Base-by-base conservation (phyloP, 2,797 vertebrate genomes). In the Hydrocynus forskahlii region DNA sequence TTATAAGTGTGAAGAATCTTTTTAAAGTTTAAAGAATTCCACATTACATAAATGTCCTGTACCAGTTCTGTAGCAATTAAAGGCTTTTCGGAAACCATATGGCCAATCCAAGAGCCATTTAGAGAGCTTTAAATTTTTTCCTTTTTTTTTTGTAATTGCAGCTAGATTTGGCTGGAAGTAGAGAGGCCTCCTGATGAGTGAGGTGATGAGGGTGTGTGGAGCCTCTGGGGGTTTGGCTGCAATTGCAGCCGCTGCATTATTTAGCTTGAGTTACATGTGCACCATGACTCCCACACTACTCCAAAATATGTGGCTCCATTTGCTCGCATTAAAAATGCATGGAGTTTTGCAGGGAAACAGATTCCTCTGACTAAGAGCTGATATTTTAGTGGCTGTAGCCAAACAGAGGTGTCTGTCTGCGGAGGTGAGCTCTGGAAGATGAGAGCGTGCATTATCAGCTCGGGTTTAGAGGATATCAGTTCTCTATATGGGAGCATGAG, bases 261-360 rank as follows among this genome's bases (percentile, higher is more conserved):
- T 91, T 71, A 91, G 71, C 25, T 73, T 77, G 76, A 35, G 35
- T 29, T 84, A 86, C 86, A 88, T 72, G 75, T 76, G 75, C 85
- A 71, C 85, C 59, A 81, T 83, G 76, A 84, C 86, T 74, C 43
- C 63, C 79, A 68, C 67, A 81, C 83, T 63, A 66, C 79, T 63
- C 57, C 73, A 86, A 82, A 79, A 81, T 84, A 85, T 75, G 77
- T 60, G 50, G 72, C 80, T 82, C 76, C 83, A 83, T 90, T 89
- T 90, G 83, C 81, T 85, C 70, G 88, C 85, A 90, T 90, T 77
- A 91, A 89, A 89, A 72, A 85, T 89, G 80, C 35, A 90, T 87
- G 25, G 21, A 48, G 48, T 86, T 81, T 86, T 69, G 68, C 21
- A 17, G 71, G 48, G 54, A 74, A 78, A 87, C 74, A 79, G 77